Percentiles rank a stretch among this genome's conserved stretches.
phyloP scores from a whole-genome alignment of 1,140 invertebrate genomes.

The Rhyzopertha dominica region DNA sequence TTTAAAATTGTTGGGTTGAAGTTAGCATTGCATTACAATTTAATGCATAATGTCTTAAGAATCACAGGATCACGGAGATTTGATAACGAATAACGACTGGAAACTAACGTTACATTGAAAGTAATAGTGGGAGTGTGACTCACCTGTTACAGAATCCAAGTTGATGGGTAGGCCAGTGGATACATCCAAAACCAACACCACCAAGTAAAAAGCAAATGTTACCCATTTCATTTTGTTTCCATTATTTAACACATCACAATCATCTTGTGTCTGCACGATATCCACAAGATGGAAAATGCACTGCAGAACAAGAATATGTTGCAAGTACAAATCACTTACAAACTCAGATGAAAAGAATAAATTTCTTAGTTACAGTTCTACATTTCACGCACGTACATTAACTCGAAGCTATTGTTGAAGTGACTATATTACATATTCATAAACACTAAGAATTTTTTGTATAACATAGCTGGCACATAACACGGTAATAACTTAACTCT shows the following conservation, averaged over 20 bases:
- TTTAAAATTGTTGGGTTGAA: slow-evolving; percentile 3
- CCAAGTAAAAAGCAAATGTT: slow-evolving; percentile 29
- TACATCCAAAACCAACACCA: slow-evolving; percentile 33
- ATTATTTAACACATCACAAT: slow-evolving; percentile 35
- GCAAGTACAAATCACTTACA: too few relatives aligned
- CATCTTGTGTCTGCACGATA: too few relatives aligned
- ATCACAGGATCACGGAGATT: neutral
- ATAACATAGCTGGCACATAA: too few relatives aligned
- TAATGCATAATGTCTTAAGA: neutral
- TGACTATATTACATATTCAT: too few relatives aligned
- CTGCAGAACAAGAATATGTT: too few relatives aligned
- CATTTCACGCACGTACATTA: too few relatives aligned
- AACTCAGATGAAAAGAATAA: too few relatives aligned
- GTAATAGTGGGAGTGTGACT: slow-evolving; percentile 35
- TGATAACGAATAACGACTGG: neutral
- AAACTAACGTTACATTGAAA: slow-evolving; percentile 19
- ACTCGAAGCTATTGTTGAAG: too few relatives aligned
- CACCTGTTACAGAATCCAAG: slow-evolving; percentile 38
- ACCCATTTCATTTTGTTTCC: slow-evolving; percentile 42
- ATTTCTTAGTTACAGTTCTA: too few relatives aligned
- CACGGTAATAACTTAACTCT: too few relatives aligned
- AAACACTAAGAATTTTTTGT: too few relatives aligned
- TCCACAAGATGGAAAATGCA: too few relatives aligned
- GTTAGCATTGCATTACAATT: neutral
- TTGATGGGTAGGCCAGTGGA: slow-evolving; percentile 41